These are phyloP conservation scores for Drosophila lacteicornis DNA, from an alignment of 1,140 invertebrate genomes.

Conservation along the genomic window DNA sequence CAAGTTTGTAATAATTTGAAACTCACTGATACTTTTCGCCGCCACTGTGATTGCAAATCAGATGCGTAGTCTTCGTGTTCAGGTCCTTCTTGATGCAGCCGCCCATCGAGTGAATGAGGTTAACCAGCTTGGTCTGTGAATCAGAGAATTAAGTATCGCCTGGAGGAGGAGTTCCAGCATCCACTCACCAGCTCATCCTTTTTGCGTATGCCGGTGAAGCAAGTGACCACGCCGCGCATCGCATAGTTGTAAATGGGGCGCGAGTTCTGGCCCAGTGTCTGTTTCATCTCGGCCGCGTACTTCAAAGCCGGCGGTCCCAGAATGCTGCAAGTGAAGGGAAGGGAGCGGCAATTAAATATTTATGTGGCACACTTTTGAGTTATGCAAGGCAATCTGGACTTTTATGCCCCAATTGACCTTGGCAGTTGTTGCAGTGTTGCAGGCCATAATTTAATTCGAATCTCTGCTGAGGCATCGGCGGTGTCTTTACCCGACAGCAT, in stretches of 20 bases:
- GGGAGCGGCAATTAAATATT: constrained; percentile 72
- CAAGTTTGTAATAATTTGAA: not conserved
- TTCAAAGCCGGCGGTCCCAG: constrained; percentile 91
- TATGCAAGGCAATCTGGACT: constrained; percentile 74
- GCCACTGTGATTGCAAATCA: constrained; percentile 93
- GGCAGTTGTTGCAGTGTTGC: constrained; percentile 28
- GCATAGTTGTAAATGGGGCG: constrained; percentile 94
- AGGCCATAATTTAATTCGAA: constrained; percentile 31
- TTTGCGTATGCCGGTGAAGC: constrained; percentile 95
- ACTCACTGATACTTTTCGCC: constrained; percentile 93
- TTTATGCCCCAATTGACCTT: constrained; percentile 78
- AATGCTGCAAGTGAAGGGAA: constrained; percentile 86
- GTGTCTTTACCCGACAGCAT: constrained; percentile 28
- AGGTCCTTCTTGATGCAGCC: constrained; percentile 96
- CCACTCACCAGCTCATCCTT: constrained; percentile 93
- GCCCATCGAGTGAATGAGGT: constrained; percentile 96
- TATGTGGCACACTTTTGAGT: constrained; percentile 80
- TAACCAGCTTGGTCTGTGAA: constrained; percentile 92
- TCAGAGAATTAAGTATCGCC: not conserved
- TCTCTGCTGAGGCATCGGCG: constrained; percentile 3
- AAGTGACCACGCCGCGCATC: constrained; percentile 94
- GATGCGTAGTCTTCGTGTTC: constrained; percentile 94
- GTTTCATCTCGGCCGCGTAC: constrained; percentile 89
- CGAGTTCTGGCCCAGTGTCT: constrained; percentile 89
- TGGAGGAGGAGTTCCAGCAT: not conserved